Percentiles rank a stretch among this genome's conserved stretches.
Evolutionary conservation across 1,140 invertebrate species (phyloP).

Genomic region (Cotesia chilonis): DNA sequence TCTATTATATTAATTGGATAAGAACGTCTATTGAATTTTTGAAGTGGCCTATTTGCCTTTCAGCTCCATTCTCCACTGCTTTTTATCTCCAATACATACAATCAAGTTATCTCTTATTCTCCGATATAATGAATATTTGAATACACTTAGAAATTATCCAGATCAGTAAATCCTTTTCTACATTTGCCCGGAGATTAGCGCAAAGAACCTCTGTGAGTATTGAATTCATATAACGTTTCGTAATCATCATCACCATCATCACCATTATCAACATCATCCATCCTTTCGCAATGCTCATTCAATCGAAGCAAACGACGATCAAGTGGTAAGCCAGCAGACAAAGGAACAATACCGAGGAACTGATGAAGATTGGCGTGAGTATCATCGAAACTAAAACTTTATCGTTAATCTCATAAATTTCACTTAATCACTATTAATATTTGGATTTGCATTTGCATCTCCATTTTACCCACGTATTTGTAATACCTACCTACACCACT

Average conservation of each 20-base stretch:
- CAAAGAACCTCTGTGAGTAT: not conserved
- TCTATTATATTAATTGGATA: too few relatives aligned
- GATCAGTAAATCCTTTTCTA: conserved; percentile 6
- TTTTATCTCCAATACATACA: too few relatives aligned
- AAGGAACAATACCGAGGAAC: conserved; percentile 11
- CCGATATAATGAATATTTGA: too few relatives aligned
- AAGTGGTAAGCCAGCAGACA: not conserved
- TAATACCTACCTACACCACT: too few relatives aligned
- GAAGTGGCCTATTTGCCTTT: too few relatives aligned
- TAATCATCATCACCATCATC: not conserved
- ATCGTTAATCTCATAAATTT: conserved; percentile 3
- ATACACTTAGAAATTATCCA: not conserved
- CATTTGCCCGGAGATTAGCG: not conserved
- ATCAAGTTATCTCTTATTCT: too few relatives aligned
- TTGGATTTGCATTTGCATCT: not conserved
- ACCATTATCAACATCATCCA: not conserved
- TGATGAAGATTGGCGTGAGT: conserved; percentile 14
- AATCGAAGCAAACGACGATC: conserved; percentile 13
- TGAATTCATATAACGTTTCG: not conserved
- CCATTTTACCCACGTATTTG: not conserved
- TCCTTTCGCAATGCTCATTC: conserved; percentile 10
- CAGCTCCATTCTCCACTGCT: too few relatives aligned
- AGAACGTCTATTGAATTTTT: too few relatives aligned
- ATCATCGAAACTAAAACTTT: not conserved
- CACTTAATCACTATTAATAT: not conserved